Percentiles rank a stretch among this genome's conserved stretches.
These are phyloP conservation scores for Abscondita cerata DNA, from an alignment of 2,888 invertebrate genomes.

Conservation along the genomic window DNA sequence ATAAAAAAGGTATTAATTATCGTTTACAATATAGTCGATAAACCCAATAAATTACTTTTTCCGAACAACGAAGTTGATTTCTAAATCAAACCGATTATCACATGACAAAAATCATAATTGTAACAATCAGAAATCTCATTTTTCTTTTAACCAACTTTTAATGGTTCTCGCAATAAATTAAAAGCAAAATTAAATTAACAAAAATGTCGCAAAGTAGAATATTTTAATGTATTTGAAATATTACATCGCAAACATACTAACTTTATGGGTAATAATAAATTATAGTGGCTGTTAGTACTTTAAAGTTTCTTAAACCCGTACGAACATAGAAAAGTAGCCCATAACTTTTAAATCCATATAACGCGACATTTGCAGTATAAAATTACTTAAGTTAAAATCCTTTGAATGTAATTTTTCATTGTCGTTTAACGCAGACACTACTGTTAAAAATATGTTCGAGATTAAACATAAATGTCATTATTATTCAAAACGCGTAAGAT, in stretches of 20 bases:
- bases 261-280: constrained; percentile 12
- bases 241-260: constrained; percentile 1
- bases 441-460: constrained; percentile 4
- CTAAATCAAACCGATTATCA: too few relatives aligned
- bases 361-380: constrained; percentile 7
- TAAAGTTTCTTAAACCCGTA: constrained; percentile 11
- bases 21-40: too few relatives aligned
- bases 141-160: too few relatives aligned
- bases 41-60: too few relatives aligned
- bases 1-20: too few relatives aligned
- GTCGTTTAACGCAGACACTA: constrained; percentile 5
- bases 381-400: constrained; percentile 13
- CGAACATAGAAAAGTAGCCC: constrained; percentile 9
- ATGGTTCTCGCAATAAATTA: too few relatives aligned
- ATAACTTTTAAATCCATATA: constrained; percentile 9
- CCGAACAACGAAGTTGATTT: too few relatives aligned
- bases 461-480: background rate
- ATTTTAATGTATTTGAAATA: constrained; percentile 4
- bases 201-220: constrained; percentile 1
- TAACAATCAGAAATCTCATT: too few relatives aligned
- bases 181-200: too few relatives aligned
- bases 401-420: constrained; percentile 4
- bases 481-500: constrained; percentile 1
- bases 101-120: too few relatives aligned
- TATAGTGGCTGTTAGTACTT: constrained; percentile 3